These are phyloP conservation scores for Muscicapa striata DNA, from an alignment of 2,797 vertebrate species.

Conservation along the genomic window DNA sequence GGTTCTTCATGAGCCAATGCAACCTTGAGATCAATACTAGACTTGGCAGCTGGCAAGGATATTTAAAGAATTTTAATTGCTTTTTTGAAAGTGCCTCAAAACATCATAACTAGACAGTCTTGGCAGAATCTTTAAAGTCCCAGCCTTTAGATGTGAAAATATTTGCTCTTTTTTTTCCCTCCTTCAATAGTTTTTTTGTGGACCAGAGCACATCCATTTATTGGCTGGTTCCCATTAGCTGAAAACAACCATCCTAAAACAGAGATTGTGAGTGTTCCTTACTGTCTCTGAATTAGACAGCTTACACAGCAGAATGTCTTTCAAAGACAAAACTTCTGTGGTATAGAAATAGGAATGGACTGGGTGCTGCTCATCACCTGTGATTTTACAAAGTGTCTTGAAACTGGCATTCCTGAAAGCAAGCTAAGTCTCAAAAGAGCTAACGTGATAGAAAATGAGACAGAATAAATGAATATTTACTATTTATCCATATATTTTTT, in stretches of 20 bases:
- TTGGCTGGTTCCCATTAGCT: background rate
- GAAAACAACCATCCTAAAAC: background rate
- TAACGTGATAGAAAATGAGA: background rate
- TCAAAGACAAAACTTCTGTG: background rate
- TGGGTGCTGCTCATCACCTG: rapidly evolving
- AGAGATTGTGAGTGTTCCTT: background rate
- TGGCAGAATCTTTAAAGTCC: background rate
- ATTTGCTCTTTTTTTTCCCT: background rate
- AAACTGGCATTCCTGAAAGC: background rate
- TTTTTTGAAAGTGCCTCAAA: background rate
- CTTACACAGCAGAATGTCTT: background rate
- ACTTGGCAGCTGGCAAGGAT: background rate
- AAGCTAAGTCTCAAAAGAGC: background rate
- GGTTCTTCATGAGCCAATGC: background rate
- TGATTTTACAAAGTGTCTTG: background rate
- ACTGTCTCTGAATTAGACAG: background rate
- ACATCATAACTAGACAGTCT: background rate
- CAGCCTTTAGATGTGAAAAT: background rate
- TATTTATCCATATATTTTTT: background rate
- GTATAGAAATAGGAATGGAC: background rate
- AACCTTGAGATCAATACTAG: background rate
- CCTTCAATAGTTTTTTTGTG: background rate
- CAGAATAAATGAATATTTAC: background rate
- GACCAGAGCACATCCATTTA: background rate
- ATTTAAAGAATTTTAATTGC: background rate